Conservation (phyloP, 2,797 vertebrate genomes). For the Coranthus polyacanthus region DNA sequence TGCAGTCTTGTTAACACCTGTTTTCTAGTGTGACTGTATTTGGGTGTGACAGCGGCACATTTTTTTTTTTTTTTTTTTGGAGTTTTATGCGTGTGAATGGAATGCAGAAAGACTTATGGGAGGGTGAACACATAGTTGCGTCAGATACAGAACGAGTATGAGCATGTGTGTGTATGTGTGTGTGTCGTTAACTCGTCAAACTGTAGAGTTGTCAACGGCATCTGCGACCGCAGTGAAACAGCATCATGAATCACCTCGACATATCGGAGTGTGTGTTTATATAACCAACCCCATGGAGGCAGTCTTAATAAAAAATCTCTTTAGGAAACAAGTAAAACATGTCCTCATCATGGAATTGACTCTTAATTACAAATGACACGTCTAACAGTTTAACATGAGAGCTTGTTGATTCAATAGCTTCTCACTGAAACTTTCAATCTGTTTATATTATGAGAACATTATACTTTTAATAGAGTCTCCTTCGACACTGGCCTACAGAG, state of each 20-base stretch:
- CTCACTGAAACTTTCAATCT: too few species aligned
- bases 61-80: background rate
- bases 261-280: conserved; percentile 25
- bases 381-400: conserved; percentile 10
- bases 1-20: conserved; percentile 43
- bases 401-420: too few species aligned
- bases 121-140: conserved; percentile 6
- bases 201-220: background rate
- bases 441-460: too few species aligned
- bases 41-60: conserved; percentile 30
- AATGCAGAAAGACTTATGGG: background rate
- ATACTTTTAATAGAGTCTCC: too few species aligned
- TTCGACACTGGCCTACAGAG: background rate
- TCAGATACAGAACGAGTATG: conserved; percentile 13
- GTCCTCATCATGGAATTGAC: too few species aligned
- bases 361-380: background rate
- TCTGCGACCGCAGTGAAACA: background rate
- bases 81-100: background rate
- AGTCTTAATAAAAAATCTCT: background rate
- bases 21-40: conserved; percentile 22
- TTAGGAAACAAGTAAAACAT: too few species aligned
- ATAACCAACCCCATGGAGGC: background rate
- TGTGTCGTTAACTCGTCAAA: conserved; percentile 7
- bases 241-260: background rate
- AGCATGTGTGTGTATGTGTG: conserved; percentile 6